These are phyloP conservation scores for Enteromius anoplus DNA, from an alignment of 2,797 vertebrate genomes.

Conservation along the genomic window DNA sequence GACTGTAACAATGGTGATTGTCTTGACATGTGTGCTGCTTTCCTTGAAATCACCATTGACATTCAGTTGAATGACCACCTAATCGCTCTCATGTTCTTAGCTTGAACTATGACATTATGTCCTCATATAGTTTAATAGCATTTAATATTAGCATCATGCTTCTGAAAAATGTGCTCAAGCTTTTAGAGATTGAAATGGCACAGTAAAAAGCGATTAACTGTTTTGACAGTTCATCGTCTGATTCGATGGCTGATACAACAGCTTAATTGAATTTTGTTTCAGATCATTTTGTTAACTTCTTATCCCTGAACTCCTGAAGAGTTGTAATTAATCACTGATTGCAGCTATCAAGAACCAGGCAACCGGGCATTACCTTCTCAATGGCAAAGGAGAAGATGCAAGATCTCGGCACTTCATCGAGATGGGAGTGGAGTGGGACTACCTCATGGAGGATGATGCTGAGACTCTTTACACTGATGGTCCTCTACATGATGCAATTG, in stretches of 20 bases:
- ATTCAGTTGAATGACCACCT: slow-evolving; percentile 43
- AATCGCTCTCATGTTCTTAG: not conserved
- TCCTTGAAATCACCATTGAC: slow-evolving; percentile 34
- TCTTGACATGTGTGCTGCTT: slow-evolving; percentile 32
- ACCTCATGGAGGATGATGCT: slow-evolving; percentile 84
- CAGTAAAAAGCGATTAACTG: not conserved
- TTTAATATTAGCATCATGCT: not conserved
- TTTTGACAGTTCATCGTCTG: not conserved
- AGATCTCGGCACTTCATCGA: slow-evolving; percentile 91
- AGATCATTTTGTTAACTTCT: not conserved
- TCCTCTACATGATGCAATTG: slow-evolving; percentile 88
- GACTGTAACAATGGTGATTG: slow-evolving; percentile 34
- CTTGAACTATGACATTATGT: slow-evolving; percentile 15
- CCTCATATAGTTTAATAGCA: slow-evolving; percentile 1
- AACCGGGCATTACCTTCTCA: slow-evolving; percentile 95
- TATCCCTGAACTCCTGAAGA: not conserved
- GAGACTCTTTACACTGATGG: slow-evolving; percentile 93
- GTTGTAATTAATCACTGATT: slow-evolving; percentile 65
- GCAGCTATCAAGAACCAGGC: slow-evolving; percentile 97
- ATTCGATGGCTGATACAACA: not conserved
- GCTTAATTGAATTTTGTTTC: not conserved
- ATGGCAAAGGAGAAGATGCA: slow-evolving; percentile 89
- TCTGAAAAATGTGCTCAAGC: not conserved
- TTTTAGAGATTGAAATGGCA: not conserved
- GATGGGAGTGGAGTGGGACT: slow-evolving; percentile 95